Evolutionary conservation across 1,140 invertebrate genomes (phyloP).

Genomic region (Ceratoteleas bidentatus): DNA sequence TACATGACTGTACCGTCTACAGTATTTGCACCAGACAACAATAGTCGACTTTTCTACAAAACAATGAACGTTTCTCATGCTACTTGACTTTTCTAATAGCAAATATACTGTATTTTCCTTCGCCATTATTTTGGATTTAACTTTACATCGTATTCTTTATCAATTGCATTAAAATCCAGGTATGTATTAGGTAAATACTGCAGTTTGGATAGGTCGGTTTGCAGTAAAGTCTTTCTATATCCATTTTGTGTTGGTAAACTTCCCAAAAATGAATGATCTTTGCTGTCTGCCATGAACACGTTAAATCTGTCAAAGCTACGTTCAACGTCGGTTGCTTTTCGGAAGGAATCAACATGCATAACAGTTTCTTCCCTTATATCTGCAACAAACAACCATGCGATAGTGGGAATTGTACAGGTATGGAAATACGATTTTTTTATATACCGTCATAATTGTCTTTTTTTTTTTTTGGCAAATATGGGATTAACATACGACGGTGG

Average conservation of each 20-base stretch:
- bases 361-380: neutral
- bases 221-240: neutral
- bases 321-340: neutral
- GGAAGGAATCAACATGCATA: slow-evolving; percentile 15
- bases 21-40: neutral
- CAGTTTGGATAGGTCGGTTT: slow-evolving; percentile 16
- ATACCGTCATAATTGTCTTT: neutral
- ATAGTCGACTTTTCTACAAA: neutral
- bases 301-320: slow-evolving; percentile 7
- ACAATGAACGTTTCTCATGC: slow-evolving; percentile 6
- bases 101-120: neutral
- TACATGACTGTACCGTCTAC: neutral
- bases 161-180: slow-evolving; percentile 1
- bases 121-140: neutral
- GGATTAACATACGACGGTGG: neutral
- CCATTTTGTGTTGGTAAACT: slow-evolving; percentile 1
- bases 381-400: slow-evolving; percentile 1
- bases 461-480: neutral
- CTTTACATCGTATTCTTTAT: neutral
- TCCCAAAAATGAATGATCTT: slow-evolving; percentile 7
- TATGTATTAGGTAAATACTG: neutral
- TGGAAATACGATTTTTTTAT: neutral
- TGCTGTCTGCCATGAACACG: neutral
- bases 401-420: slow-evolving; percentile 8
- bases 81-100: neutral